Base-by-base conservation (phyloP, 2,113 vertebrate genomes). In the Vicugna pacos region DNA sequence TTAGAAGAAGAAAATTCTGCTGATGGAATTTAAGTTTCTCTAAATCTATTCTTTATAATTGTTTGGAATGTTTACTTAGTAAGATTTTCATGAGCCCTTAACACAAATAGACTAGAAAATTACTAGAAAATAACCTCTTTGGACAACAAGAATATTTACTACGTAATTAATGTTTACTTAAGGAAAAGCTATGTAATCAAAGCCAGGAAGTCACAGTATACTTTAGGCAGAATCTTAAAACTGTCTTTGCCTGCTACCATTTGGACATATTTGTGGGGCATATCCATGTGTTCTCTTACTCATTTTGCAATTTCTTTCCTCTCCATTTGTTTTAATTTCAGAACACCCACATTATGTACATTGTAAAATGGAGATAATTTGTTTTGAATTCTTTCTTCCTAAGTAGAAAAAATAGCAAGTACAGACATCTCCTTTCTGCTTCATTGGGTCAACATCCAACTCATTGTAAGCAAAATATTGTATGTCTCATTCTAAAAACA, bases 41-140 rank as follows among this genome's bases (percentile, higher is more conserved):
- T 83, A 89, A 73, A 95, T 96, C 83, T 91, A 69, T 96, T 91
- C 93, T 98, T 98, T 86, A 48, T 50, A 89, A 91, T 96, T 97
- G 77, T 90, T 97, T 79, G 95, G 28, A 91, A 95, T 91, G 73
- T 88, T 84, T 92, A 81, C 97, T 97, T 97, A 98, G 73, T 79
- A 96, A 95, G 30, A 58, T 93, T 94, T 82, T 56, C 96, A 89
- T 96, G 83, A 86, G 54, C 35, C 67, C 87, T 93, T 93, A 96
- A 95, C 96, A 58, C 73, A 98, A 96, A 94, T 64, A 60, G 52
- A 64, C 58, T 89, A 96, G 80, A 97, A 83, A 58, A 88, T 95
- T 75, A 15, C 83, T 98, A 83, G 69, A 97, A 98, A 98, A 98
- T 91, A 98, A 81, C 93, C 42, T 95, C 97, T 96, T 84, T 70